Base-by-base conservation (phyloP, 1,140 invertebrate genomes). In the Conopomorpha cramerella region DNA sequence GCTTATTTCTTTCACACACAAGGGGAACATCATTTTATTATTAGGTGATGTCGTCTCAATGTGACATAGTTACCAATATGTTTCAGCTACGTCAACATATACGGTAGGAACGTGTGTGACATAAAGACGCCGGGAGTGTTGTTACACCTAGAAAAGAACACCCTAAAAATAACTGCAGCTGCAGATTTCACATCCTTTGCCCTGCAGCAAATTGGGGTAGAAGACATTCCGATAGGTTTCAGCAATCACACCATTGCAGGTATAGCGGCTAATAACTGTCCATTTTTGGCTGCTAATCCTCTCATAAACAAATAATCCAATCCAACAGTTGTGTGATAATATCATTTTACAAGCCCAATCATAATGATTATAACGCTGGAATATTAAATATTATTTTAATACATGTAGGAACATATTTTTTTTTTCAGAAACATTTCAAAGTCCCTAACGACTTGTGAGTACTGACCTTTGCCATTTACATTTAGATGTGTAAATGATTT, bases 331-430 rank as follows among this genome's bases (percentile, higher is more conserved):
- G 58, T 39, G n/a, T n/a, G n/a, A n/a, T n/a, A n/a, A n/a, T n/a
- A n/a, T 70, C 50, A 61, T 68, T 58, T 63, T 47, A 74, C 68
- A 67, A 64, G 49, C 70, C 67, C 71, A 71, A 71, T 68, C 56
- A 71, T 46, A 63, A 60, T 47, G 26, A 54, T 64, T 55, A 59
- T 57, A 68, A 54, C 62, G 71, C 71, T 76, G 71, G 64, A 76
- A 76, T 76, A 52, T 76, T 65, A 76, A 76, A 76, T 51, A 70
- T 67, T 59, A 73, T 55, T 74, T 73, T 74, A 72, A 74, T 73
- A 70, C 45, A 64, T n/a, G n/a, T n/a, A n/a, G n/a, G n/a, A n/a
- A n/a, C n/a, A n/a, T n/a, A n/a, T n/a, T n/a, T n/a, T n/a, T n/a
- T n/a, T n/a, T n/a, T n/a, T n/a, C n/a, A n/a, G n/a, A n/a, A n/a